phyloP scores from a whole-genome alignment of 2,888 invertebrate species.

The Elgonia sp. region DNA sequence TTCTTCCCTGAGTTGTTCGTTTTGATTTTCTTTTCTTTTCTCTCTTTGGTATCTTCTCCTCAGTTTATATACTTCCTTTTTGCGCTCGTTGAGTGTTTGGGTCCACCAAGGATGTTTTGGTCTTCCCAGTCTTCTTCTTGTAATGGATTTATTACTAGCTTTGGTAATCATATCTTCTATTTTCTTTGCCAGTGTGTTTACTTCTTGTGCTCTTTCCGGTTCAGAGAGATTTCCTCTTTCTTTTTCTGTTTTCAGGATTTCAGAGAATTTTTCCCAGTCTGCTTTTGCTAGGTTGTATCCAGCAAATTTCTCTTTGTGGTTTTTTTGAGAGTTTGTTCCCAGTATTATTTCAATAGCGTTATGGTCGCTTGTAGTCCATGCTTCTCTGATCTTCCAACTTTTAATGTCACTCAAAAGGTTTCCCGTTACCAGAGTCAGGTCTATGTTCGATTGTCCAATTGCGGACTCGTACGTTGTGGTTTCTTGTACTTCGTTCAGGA shows the following conservation, averaged over 20 bases:
- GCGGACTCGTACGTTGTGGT: neutral
- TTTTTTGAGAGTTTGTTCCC: neutral
- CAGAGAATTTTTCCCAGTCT: slow-evolving; percentile 44
- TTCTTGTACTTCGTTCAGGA: neutral
- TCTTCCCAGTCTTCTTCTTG: neutral
- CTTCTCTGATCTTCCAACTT: slow-evolving; percentile 7
- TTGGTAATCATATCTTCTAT: neutral
- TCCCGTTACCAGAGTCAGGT: slow-evolving; percentile 41
- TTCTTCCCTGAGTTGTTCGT: neutral
- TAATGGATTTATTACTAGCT: slow-evolving; percentile 18
- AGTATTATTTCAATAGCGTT: slow-evolving; percentile 33
- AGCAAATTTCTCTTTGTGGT: neutral
- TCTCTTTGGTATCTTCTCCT: slow-evolving; percentile 12
- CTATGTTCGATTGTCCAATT: slow-evolving; percentile 35
- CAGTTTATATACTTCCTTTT: neutral
- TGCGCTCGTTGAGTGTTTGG: neutral
- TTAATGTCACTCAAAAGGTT: slow-evolving; percentile 1
- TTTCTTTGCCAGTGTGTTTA: neutral
- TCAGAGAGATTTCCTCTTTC: neutral
- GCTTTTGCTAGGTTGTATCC: slow-evolving; percentile 32
- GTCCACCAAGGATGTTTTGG: slow-evolving; percentile 47
- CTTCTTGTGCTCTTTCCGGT: neutral
- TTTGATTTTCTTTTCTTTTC: neutral
- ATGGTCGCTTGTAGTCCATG: slow-evolving; percentile 56
- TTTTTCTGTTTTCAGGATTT: neutral